Evolutionary conservation across 2,113 vertebrate species (phyloP), one percentile per base, ranked within the genome.

Genomic region (Hypomesus transpacificus): DNA sequence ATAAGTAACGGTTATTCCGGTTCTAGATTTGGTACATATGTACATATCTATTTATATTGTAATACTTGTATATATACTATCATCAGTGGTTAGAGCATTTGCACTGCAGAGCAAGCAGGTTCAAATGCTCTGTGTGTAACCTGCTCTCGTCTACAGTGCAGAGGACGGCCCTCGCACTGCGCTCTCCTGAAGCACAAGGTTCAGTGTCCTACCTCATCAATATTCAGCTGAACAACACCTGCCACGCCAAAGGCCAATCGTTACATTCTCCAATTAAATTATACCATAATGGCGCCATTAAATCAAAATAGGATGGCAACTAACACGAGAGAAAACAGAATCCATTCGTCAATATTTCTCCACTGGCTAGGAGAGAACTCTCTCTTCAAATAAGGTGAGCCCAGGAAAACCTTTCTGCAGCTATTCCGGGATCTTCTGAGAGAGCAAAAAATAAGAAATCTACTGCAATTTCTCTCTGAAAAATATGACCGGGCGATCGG

Each of bases 401-500:
- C 18, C 14, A 18, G 39, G 9, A n/a, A 39, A 21, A 56, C 4
- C 34, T 50, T 50, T 50, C 63, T 50, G 9, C n/a, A 20, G 57
- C 6, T 56, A 56, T 17, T 17, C 54, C 16, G 16, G 54, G n/a
- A 20, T 56, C 3, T 46, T 46, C 39, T 9, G 18, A n/a, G 18
- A 7, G 18, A n/a, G 17, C n/a, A 56, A 9, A n/a, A 9, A 56
- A 11, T 1, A 11, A 34, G 31, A 46, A 46, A 46, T 46, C 9
- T 34, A 34, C 39, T 46, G 14, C 14, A 61, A 24, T 14, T 26
- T 61, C 59, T 16, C 59, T 17, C 59, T 61, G 20, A 22, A 39
- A 64, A 18, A 69, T 77, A 82, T 76, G 76, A 79, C 71, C 74
- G 66, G 74, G 58, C 59, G 64, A 66, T 22, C 62, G 56, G 61